Conservation (phyloP, 1,140 invertebrate species). For the Drosophila quadrilineata region DNA sequence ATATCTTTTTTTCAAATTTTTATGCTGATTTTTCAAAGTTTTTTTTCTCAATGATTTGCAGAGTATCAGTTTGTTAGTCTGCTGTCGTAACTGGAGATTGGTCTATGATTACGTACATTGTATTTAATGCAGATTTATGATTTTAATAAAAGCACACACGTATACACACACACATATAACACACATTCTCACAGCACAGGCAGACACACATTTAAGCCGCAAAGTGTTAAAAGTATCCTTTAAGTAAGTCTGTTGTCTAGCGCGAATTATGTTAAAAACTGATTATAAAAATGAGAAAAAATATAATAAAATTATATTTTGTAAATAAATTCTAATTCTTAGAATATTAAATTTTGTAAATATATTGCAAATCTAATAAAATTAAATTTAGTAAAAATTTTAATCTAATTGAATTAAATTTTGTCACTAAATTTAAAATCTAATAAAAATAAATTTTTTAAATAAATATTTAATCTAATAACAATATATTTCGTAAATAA, state of each 20-base stretch:
- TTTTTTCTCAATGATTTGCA: background rate
- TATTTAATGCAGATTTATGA: constrained; percentile 74
- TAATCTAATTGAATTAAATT: too few species aligned
- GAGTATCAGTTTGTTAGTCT: constrained; percentile 32
- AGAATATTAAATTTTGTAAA: too few species aligned
- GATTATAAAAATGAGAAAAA: too few species aligned
- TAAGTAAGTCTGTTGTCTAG: constrained; percentile 27
- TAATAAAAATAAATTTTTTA: background rate
- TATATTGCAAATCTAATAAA: too few species aligned
- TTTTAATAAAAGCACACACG: constrained; percentile 60
- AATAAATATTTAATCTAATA: background rate
- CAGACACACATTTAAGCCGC: constrained; percentile 22
- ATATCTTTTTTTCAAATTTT: background rate
- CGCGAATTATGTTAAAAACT: too few species aligned
- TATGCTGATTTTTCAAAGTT: background rate
- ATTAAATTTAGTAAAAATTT: too few species aligned
- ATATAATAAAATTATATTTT: too few species aligned
- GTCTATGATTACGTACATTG: constrained; percentile 9
- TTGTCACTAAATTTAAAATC: too few species aligned
- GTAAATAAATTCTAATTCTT: too few species aligned
- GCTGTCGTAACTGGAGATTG: constrained; percentile 16
- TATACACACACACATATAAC: constrained; percentile 6
- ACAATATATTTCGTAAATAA: too few species aligned
- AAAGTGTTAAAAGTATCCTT: constrained; percentile 55
- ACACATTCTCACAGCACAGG: too few species aligned